Conservation (phyloP, 2,888 invertebrate species). For the Hoplodrina blanda region DNA sequence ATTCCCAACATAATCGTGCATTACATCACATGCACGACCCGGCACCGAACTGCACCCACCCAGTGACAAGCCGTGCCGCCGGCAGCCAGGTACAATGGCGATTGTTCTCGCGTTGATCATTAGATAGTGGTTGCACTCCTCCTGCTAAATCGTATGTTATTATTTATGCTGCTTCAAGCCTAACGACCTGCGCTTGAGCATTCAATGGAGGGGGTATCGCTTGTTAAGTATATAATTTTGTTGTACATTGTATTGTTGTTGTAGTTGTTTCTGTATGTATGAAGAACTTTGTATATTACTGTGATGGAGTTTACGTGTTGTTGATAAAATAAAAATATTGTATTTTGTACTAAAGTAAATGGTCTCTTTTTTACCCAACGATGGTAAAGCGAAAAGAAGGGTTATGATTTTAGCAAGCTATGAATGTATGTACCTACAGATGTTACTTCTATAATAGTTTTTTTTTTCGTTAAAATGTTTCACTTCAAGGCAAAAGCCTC, state of each 20-base stretch:
- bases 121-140: conserved; percentile 72
- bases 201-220: conserved; percentile 60
- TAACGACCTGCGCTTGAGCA: conserved; percentile 60
- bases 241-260: conserved; percentile 43
- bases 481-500: no score
- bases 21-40: conserved; percentile 64
- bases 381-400: no score
- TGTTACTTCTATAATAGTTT: no score
- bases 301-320: neutral
- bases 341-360: no score
- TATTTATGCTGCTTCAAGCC: conserved; percentile 68
- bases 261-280: conserved; percentile 30
- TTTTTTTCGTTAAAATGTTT: no score
- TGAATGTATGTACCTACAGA: no score
- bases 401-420: no score
- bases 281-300: conserved; percentile 13
- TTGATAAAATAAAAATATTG: no score
- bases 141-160: conserved; percentile 75
- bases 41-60: conserved; percentile 70
- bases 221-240: conserved; percentile 63
- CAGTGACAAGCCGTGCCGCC: conserved; percentile 84
- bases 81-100: conserved; percentile 84
- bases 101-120: conserved; percentile 82
- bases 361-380: no score
- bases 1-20: conserved; percentile 62